These are phyloP conservation scores for Scaptomyza hsui DNA, from an alignment of 1,140 invertebrate species.

Conservation along the genomic window DNA sequence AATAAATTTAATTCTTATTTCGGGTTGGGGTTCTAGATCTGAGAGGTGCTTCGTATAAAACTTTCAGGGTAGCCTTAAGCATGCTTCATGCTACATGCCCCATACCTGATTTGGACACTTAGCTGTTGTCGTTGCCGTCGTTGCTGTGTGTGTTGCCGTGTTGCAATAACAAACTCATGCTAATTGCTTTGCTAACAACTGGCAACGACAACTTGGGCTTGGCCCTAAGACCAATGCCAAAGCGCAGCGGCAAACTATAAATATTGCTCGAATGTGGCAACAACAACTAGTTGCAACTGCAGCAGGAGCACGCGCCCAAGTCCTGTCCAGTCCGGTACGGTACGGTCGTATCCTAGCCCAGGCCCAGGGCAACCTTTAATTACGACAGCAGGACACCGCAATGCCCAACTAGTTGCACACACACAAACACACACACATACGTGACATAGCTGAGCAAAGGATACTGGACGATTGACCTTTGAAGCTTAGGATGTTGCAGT, in stretches of 20 bases:
- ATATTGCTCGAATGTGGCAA: constrained; percentile 62
- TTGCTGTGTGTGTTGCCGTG: constrained; percentile 43
- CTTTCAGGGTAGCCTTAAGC: constrained; percentile 46
- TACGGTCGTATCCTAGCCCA: neutral
- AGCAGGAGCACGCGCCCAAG: constrained; percentile 30
- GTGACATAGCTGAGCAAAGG: constrained; percentile 20
- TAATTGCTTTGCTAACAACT: constrained; percentile 81
- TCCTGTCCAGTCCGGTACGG: constrained; percentile 6
- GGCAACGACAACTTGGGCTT: constrained; percentile 63
- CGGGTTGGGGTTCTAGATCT: constrained; percentile 13
- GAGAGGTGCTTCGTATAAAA: constrained; percentile 30
- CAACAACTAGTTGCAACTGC: constrained; percentile 34
- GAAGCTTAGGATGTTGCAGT: constrained; percentile 55
- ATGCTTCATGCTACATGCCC: constrained; percentile 17
- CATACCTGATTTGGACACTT: constrained; percentile 3
- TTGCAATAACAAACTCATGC: constrained; percentile 81
- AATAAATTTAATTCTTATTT: constrained; percentile 79
- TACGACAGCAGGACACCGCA: constrained; percentile 63
- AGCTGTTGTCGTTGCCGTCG: constrained; percentile 40
- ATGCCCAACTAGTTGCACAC: constrained; percentile 67
- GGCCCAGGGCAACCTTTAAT: constrained; percentile 69
- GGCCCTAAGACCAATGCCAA: constrained; percentile 50
- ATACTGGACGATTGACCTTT: constrained; percentile 67
- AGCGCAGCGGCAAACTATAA: constrained; percentile 63
- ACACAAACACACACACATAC: constrained; percentile 37